Base-by-base conservation (phyloP, 1,140 invertebrate genomes). In the Diorhabda carinulata region DNA sequence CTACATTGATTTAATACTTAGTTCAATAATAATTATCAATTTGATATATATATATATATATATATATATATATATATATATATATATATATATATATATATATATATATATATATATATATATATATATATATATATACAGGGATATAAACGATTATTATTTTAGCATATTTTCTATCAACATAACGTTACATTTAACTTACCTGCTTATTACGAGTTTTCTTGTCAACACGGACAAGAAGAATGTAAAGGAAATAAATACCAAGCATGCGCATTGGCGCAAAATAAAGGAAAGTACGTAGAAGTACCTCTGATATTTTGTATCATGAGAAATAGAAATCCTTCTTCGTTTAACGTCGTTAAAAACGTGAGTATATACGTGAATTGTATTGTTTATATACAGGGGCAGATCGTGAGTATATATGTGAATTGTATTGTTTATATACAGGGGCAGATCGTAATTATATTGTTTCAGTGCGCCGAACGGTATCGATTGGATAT, bases 171-270 rank as follows among this genome's bases (percentile, higher is more conserved):
- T n/a, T 65, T 60, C 60, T 71, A 72, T 47, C 9, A 67, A 25
- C 25, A 25, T 25, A 25, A 25, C 25, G 25, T 1, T 25, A 25
- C 25, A 25, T 25, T 25, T 25, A 25, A 25, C 25, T 25, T 65
- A 64, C 78, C 74, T 65, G 83, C 83, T 7, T 80, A 78, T n/a
- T 86, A 84, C 72, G 61, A 78, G 6, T 90, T 91, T 76, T 69
- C 73, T 25, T 92, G 90, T 70, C 90, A 91, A 78, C 90, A 91
- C 73, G 90, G 90, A 0, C 78, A 82, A 0, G 70, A 69, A 0
- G 90, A 91, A 75, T 91, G 90, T 68, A 79, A 83, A 45, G 88
- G 87, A 2, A 91, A 91, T 77, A 85, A 83, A 63, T 81, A 86
- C 10, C 89, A 91, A 73, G 85, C 87, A 4, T 91, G 90, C 70